Conservation (phyloP, 1,140 invertebrate genomes). For the Drosophila asahinai region DNA sequence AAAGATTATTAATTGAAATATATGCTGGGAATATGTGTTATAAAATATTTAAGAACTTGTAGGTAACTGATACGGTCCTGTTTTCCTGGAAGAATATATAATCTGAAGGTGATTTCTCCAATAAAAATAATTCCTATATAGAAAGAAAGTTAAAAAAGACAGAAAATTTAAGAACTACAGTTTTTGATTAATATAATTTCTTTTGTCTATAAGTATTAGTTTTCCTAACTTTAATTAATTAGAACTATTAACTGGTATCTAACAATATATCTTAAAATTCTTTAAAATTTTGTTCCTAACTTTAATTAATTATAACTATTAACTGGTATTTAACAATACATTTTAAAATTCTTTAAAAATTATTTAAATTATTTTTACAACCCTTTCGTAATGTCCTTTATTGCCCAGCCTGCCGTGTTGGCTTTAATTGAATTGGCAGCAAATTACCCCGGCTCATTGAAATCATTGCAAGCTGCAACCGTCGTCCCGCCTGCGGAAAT, state of each 20-base stretch:
- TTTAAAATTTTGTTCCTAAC: background rate
- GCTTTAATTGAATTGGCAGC: conserved; percentile 69
- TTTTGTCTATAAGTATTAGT: no score
- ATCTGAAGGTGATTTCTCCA: background rate
- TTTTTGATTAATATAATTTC: no score
- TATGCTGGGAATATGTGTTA: background rate
- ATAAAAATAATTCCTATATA: no score
- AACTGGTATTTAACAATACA: no score
- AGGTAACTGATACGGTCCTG: no score
- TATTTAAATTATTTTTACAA: background rate
- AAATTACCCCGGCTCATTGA: conserved; percentile 45
- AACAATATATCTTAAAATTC: no score
- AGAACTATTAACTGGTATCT: no score
- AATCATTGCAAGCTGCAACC: conserved; percentile 4
- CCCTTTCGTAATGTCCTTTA: background rate
- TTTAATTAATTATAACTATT: no score
- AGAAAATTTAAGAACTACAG: no score
- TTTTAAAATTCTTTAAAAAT: background rate
- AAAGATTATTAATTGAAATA: conserved; percentile 37
- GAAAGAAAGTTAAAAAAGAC: no score
- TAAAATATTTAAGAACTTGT: conserved; percentile 2
- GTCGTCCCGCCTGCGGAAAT: conserved; percentile 52
- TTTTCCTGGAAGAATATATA: no score
- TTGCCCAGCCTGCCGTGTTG: background rate
- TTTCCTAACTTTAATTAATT: no score